Evolutionary conservation across 2,888 invertebrate genomes (phyloP).

Genomic region (Pollenia angustigena): DNA sequence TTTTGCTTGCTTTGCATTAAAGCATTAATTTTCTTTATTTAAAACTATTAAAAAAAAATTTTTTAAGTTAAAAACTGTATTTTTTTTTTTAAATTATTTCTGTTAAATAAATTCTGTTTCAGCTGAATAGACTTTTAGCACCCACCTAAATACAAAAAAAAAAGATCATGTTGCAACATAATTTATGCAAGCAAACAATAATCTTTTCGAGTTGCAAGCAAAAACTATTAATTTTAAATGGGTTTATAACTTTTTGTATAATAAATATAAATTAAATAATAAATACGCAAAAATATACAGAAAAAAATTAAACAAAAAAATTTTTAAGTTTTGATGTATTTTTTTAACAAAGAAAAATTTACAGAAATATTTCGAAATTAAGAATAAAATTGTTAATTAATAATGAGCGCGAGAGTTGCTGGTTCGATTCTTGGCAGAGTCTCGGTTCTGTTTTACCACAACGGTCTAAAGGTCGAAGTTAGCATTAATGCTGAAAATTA

Average conservation of each 20-base stretch:
- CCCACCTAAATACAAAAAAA: neutral
- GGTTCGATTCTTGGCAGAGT: too few species aligned
- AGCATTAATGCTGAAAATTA: too few species aligned
- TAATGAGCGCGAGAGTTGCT: too few species aligned
- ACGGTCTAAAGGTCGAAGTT: too few species aligned
- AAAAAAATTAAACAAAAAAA: too few species aligned
- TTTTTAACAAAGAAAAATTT: too few species aligned
- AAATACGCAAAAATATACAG: too few species aligned
- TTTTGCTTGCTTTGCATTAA: neutral
- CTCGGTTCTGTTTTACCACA: too few species aligned
- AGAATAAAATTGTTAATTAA: too few species aligned
- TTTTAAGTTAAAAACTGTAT: neutral
- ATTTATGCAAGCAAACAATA: neutral
- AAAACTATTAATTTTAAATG: neutral
- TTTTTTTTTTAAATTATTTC: neutral
- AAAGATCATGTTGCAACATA: neutral
- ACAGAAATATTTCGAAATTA: too few species aligned
- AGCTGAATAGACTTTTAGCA: slow-evolving; percentile 2
- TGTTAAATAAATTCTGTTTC: neutral
- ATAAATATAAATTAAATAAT: neutral
- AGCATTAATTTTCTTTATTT: neutral
- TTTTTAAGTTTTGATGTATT: too few species aligned
- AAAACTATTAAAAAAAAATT: neutral
- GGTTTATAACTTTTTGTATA: neutral
- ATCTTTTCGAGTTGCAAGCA: neutral